These are phyloP conservation scores for Pygocentrus nattereri DNA, from an alignment of 2,797 vertebrate species.

Conservation along the genomic window DNA sequence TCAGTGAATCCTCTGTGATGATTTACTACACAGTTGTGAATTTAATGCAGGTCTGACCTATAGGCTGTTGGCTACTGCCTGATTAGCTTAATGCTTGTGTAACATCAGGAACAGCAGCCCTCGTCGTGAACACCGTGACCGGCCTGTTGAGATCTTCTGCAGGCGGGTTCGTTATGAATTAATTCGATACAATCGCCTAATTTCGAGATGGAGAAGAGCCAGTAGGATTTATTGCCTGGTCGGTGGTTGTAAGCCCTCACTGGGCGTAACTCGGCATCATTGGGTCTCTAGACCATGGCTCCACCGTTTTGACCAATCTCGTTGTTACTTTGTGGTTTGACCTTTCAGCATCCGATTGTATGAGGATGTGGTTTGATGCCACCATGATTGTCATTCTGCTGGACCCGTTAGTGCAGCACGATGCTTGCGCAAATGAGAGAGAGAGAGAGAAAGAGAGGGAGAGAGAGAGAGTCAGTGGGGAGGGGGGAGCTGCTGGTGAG, in stretches of 20 bases:
- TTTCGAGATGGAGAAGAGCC: constrained; percentile 56
- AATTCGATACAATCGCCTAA: no score
- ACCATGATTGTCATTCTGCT: constrained; percentile 2
- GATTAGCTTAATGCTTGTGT: no score
- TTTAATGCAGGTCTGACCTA: no score
- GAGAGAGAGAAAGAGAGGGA: no score
- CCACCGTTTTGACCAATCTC: background rate
- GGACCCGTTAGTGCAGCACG: background rate
- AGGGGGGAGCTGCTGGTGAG: background rate
- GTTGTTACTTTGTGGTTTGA: background rate
- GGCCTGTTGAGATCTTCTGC: background rate
- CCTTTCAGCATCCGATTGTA: background rate
- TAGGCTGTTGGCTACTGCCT: no score
- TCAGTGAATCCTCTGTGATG: background rate
- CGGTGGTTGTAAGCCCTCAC: background rate
- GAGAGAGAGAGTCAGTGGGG: no score
- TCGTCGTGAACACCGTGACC: background rate
- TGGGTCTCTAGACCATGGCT: background rate
- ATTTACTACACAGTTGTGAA: background rate
- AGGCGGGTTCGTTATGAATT: background rate
- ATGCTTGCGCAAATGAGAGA: constrained; percentile 1
- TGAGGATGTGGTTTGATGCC: background rate
- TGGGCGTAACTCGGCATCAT: background rate
- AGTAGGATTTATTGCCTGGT: constrained; percentile 80
- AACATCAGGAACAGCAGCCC: no score